Evolutionary conservation across 2,113 vertebrate genomes (phyloP), one percentile per base, ranked within the genome.

Genomic region (Apteryx owenii): DNA sequence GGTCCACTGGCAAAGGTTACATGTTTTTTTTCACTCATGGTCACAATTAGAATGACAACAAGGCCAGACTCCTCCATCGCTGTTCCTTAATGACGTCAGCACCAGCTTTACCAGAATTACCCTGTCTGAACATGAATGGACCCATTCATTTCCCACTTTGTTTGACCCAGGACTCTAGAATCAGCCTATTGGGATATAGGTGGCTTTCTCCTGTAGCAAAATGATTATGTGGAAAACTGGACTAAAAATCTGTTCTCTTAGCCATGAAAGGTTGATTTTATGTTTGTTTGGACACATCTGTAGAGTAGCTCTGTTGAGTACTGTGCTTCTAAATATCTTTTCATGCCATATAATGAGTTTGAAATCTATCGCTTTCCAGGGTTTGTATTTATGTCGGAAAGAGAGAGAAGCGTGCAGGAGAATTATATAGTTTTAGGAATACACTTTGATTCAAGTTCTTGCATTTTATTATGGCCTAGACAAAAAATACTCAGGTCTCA

Each of bases 1-100:
- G 56, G 88, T 89, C 89, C 17, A 21, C 83, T 86, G 85, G 95
- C 93, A 96, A 94, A 94, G 61, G 31, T 71, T 95, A 81, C 9
- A 16, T 6, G 84, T 97, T 97, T 97, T 96, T 98, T 40, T 90
- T 97, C 93, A 96, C 93, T 97, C 84, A 84, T 46, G 70, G 91
- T 96, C 96, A 97, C 97, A 97, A 97, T 97, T 98, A 98, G 93
- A 97, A 97, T 97, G 97, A 97, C 95, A 97, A 88, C 91, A 97
- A 97, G 98, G 95, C 91, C 95, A 91, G 93, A 70, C 75, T 98
- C 80, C 78, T 98, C 91, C 94, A 95, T 98, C 97, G 97, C 69
- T 95, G 85, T 91, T 98, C 92, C 96, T 98, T 96, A 98, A 97
- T 89, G 85, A 82, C 97, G 95, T 98, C 98, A 98, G 88, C 90